Evolutionary conservation across 2,113 vertebrate species (phyloP), one percentile per base, ranked within the genome.

Genomic region (Gobius niger): DNA sequence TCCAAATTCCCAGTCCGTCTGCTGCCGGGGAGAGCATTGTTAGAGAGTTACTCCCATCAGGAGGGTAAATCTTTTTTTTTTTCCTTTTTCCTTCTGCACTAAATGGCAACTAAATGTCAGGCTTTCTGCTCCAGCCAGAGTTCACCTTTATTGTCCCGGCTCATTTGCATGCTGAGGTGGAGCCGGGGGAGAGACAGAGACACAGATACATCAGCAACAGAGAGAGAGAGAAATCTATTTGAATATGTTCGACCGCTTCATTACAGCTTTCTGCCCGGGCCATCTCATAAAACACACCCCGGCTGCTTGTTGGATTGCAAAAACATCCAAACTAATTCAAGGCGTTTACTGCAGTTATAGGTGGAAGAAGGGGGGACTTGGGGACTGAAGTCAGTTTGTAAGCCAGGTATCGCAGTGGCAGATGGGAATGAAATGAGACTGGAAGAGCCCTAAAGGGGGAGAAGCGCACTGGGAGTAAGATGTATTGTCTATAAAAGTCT

Each of bases 41-140:
- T 63, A 76, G 73, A 70, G 82, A 83, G 80, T 65, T 73, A 70
- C 77, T 84, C 76, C 83, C 84, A 74, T 63, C 79, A 82, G 86
- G 85, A 77, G 86, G 84, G 77, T 84, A 89, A 82, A 89, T 87
- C 77, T 77, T 82, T 82, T 73, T 46, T 15, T 42, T 70, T 49
- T 64, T 68, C 64, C 72, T 46, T 16, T 42, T 70, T 49, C 60
- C 66, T 63, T 67, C 69, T 63, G 79, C 66, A 78, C 86, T 90
- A 91, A 91, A 91, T 89, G 89, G 89, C 90, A 90, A 76, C 78
- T 82, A 91, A 93, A 93, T 93, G 89, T 91, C 90, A 92, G 74
- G 76, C 81, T 89, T 34, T 83, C 91, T 88, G 89, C 87, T 87
- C 85, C 68, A 76, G 80, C 77, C 80, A 73, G 60, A 81, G 82